phyloP scores from a whole-genome alignment of 2,888 invertebrate genomes.

The Drosophila hamatofila region DNA sequence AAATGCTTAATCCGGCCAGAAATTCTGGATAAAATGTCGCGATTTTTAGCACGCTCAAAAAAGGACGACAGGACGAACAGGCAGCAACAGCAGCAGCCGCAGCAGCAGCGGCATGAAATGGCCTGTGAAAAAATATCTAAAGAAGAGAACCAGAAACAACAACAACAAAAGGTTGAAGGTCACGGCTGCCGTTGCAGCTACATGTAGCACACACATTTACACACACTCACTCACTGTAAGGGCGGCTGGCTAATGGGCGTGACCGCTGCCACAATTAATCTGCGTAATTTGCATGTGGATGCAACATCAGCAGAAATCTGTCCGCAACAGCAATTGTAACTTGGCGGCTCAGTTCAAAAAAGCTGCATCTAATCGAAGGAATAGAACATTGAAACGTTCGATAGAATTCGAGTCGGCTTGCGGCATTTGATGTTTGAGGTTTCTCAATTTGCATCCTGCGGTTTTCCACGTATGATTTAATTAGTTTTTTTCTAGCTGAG shows the following conservation, averaged over 20 bases:
- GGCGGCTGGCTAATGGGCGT: slow-evolving; percentile 59
- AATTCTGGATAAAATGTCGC: slow-evolving; percentile 68
- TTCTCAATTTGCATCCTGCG: slow-evolving; percentile 47
- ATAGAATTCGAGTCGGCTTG: slow-evolving; percentile 48
- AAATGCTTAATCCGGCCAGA: slow-evolving; percentile 66
- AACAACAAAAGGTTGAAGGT: slow-evolving; percentile 71
- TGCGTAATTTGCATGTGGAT: slow-evolving; percentile 71
- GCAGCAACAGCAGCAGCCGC: slow-evolving; percentile 6
- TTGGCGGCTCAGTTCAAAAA: slow-evolving; percentile 49
- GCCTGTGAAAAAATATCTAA: slow-evolving; percentile 63
- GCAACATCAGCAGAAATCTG: slow-evolving; percentile 17
- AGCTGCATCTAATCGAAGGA: slow-evolving; percentile 43
- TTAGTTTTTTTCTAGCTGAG: background rate
- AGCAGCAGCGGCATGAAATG: slow-evolving; percentile 43
- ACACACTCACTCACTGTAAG: background rate
- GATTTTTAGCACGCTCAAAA: slow-evolving; percentile 67
- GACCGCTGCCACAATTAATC: slow-evolving; percentile 69
- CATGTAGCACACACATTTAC: slow-evolving; percentile 19
- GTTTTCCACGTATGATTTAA: slow-evolving; percentile 53
- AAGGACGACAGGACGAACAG: slow-evolving; percentile 45
- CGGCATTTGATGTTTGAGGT: slow-evolving; percentile 48
- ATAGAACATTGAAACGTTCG: slow-evolving; percentile 31
- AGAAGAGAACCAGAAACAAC: slow-evolving; percentile 25
- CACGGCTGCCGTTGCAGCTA: slow-evolving; percentile 45
- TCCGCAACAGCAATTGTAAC: too few species aligned